These are phyloP conservation scores for Cephus pulcher DNA, from an alignment of 2,888 invertebrate species.

Conservation along the genomic window DNA sequence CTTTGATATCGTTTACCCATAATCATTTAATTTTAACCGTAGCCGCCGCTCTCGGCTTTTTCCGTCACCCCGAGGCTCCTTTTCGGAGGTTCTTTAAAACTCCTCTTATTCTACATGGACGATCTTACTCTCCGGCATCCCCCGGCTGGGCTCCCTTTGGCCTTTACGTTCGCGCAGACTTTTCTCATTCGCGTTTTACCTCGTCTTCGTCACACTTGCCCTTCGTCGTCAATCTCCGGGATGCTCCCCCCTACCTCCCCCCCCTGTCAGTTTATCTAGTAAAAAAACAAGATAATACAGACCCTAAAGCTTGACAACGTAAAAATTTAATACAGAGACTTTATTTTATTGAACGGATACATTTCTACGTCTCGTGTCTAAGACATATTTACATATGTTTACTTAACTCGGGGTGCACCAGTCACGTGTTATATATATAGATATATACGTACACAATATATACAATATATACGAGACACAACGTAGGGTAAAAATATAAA, in stretches of 20 bases:
- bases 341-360: slow-evolving; percentile 21
- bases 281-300: slow-evolving; percentile 12
- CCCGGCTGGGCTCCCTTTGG: not conserved
- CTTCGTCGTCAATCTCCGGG: slow-evolving; percentile 9
- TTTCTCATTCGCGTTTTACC: slow-evolving; percentile 12
- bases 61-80: slow-evolving; percentile 37
- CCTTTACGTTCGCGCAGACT: slow-evolving; percentile 8
- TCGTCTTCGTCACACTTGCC: not conserved
- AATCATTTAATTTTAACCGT: slow-evolving; percentile 65
- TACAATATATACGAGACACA: not conserved
- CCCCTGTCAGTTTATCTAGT: not conserved
- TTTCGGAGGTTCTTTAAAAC: slow-evolving; percentile 44
- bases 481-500: not conserved
- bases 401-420: not conserved
- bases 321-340: slow-evolving; percentile 31
- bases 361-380: slow-evolving; percentile 11
- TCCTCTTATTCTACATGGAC: slow-evolving; percentile 33
- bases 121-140: slow-evolving; percentile 16
- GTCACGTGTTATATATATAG: not conserved
- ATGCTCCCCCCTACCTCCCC: not conserved
- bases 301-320: slow-evolving; percentile 15
- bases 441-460: no score
- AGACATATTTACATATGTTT: not conserved
- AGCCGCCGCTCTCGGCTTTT: slow-evolving; percentile 34
- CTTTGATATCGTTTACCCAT: slow-evolving; percentile 67